Base-by-base conservation (phyloP, 2,888 invertebrate genomes). In the Cephus pygmeus region DNA sequence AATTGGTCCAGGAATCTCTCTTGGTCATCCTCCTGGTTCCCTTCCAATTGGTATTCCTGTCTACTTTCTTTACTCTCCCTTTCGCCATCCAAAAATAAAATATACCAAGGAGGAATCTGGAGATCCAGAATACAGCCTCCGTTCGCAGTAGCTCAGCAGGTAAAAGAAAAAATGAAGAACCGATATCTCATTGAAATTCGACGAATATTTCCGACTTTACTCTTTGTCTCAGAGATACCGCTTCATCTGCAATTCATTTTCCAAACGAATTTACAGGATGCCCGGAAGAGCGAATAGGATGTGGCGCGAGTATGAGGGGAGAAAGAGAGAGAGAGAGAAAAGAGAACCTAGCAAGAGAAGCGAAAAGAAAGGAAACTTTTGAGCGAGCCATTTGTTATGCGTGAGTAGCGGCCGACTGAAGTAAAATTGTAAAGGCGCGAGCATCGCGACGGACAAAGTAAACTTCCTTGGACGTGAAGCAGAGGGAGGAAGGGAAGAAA, bases 331-430 rank as follows among this genome's bases (percentile, higher is more conserved):
- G 1, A 1, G 4, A n/a, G n/a, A 31, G 31, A 31, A 1, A 1
- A 1, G 4, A 12, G 40, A 36, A 12, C 12, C 12, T 4, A 12
- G 36, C 36, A 36, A 36, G 36, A 36, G 36, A 36, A 3, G 40
- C 15, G 40, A 40, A 40, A 40, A 40, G 40, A 40, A 40, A 40
- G 68, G 35, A 12, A 73, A 77, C 34, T 79, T 79, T 76, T 40
- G 76, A 73, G 31, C 76, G 83, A 82, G 81, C 86, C 86, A 84
- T 88, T 88, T 88, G 88, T 88, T 88, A 88, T 88, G 88, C 88
- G 86, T 86, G 87, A 88, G 86, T 87, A 82, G 85, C 86, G 85
- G 81, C 85, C 87, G 83, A 86, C 85, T 79, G 85, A 88, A 88
- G 85, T 86, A 83, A 88, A 87, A 88, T 88, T 87, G 86, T 82